Base-by-base conservation (phyloP, 2,113 vertebrate species). In the Microcebus lehilahytsara region DNA sequence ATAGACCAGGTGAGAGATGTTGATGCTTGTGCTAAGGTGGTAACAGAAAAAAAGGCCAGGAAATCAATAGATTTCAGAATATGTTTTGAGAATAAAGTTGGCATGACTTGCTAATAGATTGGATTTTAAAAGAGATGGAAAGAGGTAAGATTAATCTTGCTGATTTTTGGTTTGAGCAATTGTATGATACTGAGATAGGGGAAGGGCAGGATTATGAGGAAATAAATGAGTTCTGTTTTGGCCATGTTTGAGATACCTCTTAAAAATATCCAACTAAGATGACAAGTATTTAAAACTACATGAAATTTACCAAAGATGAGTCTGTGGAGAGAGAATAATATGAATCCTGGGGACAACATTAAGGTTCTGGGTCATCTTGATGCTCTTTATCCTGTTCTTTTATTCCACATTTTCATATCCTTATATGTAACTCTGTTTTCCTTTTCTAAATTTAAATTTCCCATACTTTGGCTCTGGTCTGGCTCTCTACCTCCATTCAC, bases 11-110 rank as follows among this genome's bases (percentile, higher is more conserved):
- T 85, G 23, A 93, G 51, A 89, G 49, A 92, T 34, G 30, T 77
- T 66, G 62, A 83, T 84, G 10, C 60, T 67, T 91, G 3, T n/a
- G 34, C n/a, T 91, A 49, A 96, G 6, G 32, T 62, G 25, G 25
- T 84, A 74, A 87, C 4, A 89, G 56, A 89, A 96, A 94, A 94
- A 80, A 64, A 86, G 27, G 49, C 9, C 30, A 62, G 56, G 27
- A 91, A 88, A 84, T 71, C 80, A 71, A 84, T 17, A 14, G 14
- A 83, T 85, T 91, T 85, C 56, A 93, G 46, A 90, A 90, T 75
- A 84, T 32, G 37, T 72, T 95, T 80, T 91, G 32, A 83, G 93
- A 97, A 91, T 71, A 71, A 72, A 79, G 23, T 69, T 85, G 75
- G 79, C 5, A 88, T 74, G 51, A 94, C 5, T 60, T 69, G 51